Evolutionary conservation across 2,797 vertebrate species (phyloP), one percentile per base, ranked within the genome.

Genomic region (Melanotaenia boesemani): DNA sequence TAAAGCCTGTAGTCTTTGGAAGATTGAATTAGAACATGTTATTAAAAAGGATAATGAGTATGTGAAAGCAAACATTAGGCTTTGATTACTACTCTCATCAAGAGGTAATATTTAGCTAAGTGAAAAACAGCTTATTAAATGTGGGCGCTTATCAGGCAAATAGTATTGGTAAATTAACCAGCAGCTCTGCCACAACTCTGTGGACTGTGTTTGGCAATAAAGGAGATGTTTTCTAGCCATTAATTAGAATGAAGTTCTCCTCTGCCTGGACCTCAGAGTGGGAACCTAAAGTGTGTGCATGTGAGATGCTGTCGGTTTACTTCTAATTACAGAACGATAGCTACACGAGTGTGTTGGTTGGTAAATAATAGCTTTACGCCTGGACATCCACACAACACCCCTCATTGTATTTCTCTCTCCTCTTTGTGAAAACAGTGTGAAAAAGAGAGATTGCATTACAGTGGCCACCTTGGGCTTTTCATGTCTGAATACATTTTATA

Each of bases 11-110:
- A 83, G 44, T 84, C 79, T 86, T 88, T 80, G 69, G 76, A 72
- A 90, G 90, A 94, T 94, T 92, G 81, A 91, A 93, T 92, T 92
- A 91, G 85, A 90, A 91, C 80, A 89, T 92, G 90, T 91, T 89
- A 91, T 92, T 93, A 92, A 92, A 91, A 92, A 89, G 78, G 84
- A 92, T 93, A 92, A 94, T 94, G 88, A 93, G 83, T 83, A 80
- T 89, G 89, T 87, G 77, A 90, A 88, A 84, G 79, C 85, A 90
- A 91, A 93, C 87, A 89, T 89, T 87, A 86, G 78, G 67, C 77
- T 88, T 90, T 89, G 85, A 92, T 93, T 92, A 90, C 88, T 77
- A 77, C 83, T 86, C 86, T 90, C 88, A 83, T 91, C 84, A 83
- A 86, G 83, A 83, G 76, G 84, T 91, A 90, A 91, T 91, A 88